Conservation (phyloP, 2,113 vertebrate genomes). For the Pontoporia blainvillei region DNA sequence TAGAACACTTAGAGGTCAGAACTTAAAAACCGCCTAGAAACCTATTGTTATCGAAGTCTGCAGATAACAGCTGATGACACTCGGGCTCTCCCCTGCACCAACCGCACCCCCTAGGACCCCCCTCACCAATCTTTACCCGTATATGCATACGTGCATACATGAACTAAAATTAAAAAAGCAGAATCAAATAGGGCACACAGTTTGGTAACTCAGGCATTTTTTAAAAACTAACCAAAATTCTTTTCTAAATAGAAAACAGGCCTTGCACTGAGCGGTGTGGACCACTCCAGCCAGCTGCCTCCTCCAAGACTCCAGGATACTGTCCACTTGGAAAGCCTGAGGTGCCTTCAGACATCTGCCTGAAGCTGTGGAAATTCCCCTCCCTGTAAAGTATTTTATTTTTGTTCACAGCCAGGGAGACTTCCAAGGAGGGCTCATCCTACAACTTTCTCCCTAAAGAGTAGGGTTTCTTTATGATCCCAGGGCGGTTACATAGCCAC, state of each 20-base stretch:
- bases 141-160: neutral
- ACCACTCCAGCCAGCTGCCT: neutral
- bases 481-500: neutral
- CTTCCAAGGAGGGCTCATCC: neutral
- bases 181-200: neutral
- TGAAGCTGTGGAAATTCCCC: neutral
- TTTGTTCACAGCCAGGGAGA: neutral
- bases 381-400: neutral
- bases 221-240: neutral
- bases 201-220: neutral
- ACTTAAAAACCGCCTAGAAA: neutral
- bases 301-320: neutral
- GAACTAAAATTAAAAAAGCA: neutral
- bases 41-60: neutral
- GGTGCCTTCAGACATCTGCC: neutral
- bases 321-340: neutral
- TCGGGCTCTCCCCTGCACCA: neutral
- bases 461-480: neutral
- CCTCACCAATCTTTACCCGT: neutral
- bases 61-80: neutral
- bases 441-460: neutral
- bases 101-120: neutral
- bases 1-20: neutral
- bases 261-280: neutral
- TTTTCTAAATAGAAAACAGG: conserved; percentile 20